Evolutionary conservation across 1,140 invertebrate genomes (phyloP), one percentile per base, ranked within the genome.

Genomic region (Heliconius congener): DNA sequence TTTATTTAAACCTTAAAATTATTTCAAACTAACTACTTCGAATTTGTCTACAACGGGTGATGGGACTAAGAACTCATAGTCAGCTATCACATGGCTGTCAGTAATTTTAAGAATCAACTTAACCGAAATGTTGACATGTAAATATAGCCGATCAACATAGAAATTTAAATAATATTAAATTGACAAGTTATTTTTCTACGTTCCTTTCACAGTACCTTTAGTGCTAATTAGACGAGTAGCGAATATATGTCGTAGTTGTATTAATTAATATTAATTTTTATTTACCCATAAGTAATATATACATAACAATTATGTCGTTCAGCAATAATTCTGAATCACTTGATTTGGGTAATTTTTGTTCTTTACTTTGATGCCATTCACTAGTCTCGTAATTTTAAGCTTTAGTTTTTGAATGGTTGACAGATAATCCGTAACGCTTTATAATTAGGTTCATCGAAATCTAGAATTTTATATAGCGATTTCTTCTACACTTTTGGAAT

Each of bases 11-110:
- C 13, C 23, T 66, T 66, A 66, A 66, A 16, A 30, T 66, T 27
- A 16, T 66, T 66, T 66, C 27, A 30, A 66, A 66, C 23, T 30
- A 66, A 16, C 23, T 18, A 66, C 60, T 66, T 66, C 60, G 13
- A 66, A 81, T 93, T 94, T 93, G 84, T 93, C 89, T 92, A 87
- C 90, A 89, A 90, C 90, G 91, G 79, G 90, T 88, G 83, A 83
- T 86, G 89, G 87, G 83, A 87, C 88, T 90, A 82, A 46, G 82
- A 90, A 86, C 93, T 92, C 93, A 94, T 92, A 92, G 93, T 94
- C 92, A 94, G 93, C 93, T 94, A 93, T 94, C 93, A 94, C 87
- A 94, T 94, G 93, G 93, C 93, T 94, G 93, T 94, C 93, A 94
- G 87, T 94, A 94, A 93, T 93, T 94, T 89, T 94, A 94, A 94